Evolutionary conservation across 2,888 invertebrate genomes (phyloP).

Genomic region (Entomobrya multifasciata): DNA sequence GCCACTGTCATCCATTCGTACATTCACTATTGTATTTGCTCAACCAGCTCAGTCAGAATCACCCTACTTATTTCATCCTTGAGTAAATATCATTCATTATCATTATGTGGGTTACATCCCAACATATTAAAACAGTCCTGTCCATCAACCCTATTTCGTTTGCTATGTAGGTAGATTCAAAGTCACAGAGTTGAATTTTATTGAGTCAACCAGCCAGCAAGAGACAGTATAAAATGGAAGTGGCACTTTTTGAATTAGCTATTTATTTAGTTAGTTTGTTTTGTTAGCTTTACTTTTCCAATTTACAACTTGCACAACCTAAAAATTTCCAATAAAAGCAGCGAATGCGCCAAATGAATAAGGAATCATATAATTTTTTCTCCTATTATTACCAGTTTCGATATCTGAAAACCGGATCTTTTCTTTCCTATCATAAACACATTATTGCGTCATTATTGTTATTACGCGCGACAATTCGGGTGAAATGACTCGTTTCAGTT

Average conservation of each 20-base stretch:
- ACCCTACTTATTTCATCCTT: slow-evolving; percentile 71
- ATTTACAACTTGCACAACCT: slow-evolving; percentile 23
- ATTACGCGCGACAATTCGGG: slow-evolving; percentile 44
- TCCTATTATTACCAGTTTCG: slow-evolving; percentile 31
- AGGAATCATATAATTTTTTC: too few species aligned
- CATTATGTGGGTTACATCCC: slow-evolving; percentile 57
- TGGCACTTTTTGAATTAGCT: slow-evolving; percentile 66
- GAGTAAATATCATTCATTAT: slow-evolving; percentile 70
- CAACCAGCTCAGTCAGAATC: neutral
- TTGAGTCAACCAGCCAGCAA: slow-evolving; percentile 21
- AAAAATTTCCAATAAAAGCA: neutral
- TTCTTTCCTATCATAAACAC: slow-evolving; percentile 68
- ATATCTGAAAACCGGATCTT: slow-evolving; percentile 44
- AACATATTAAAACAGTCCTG: slow-evolving; percentile 6
- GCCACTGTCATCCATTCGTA: neutral
- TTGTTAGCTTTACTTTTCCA: slow-evolving; percentile 44
- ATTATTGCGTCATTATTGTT: slow-evolving; percentile 71
- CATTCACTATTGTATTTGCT: neutral
- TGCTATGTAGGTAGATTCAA: slow-evolving; percentile 7
- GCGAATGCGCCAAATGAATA: neutral
- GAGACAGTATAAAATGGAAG: slow-evolving; percentile 31
- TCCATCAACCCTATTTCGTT: neutral
- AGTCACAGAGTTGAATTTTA: slow-evolving; percentile 2
- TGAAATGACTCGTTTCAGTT: slow-evolving; percentile 70
- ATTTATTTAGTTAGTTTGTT: slow-evolving; percentile 53